Evolutionary conservation across 2,113 vertebrate genomes (phyloP), one percentile per base, ranked within the genome.

Genomic region (Cyanocitta stelleri): DNA sequence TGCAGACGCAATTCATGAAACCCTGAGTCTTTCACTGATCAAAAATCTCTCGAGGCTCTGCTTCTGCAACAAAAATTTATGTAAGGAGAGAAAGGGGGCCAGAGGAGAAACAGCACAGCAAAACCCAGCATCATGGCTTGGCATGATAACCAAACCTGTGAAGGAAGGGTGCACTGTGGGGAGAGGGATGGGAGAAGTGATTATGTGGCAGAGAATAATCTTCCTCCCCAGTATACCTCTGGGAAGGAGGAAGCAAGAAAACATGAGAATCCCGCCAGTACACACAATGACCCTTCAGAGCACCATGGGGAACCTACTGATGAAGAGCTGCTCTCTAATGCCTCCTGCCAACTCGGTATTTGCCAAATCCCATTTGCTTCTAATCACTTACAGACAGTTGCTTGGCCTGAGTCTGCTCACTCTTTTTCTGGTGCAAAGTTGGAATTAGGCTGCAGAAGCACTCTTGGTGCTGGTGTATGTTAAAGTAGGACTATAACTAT

Each of bases 361-460:
- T 95, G 89, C 85, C 82, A 93, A 94, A 96, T 94, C 93, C 56
- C 76, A 74, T 95, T 93, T 94, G 79, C 68, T 49, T 91, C 90
- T 95, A 95, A 96, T 95, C 87, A 71, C 68, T 92, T 82, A 41
- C 63, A 89, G 85, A 35, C 89, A 90, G 72, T 92, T 86, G 32
- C 32, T 49, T 86, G 90, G 79, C 43, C 85, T 85, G 54, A 84
- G 90, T 91, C 82, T 90, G 44, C 35, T 95, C 56, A 10, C 24
- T 63, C 33, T 63, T 93, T 73, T 63, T 54, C 44, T 84, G 23
- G 33, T 48, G 46, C 46, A 61, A 84, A 83, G 35, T 11, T 74
- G 37, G 33, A 74, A 16, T 37, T 27, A 32, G 33, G 39, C 48
- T 24, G 32, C 24, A 46, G 72, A 62, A 88, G 30, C 46, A 68